A percentile compares a stretch with the other conserved stretches of the same genome.
phyloP scores from a whole-genome alignment of 2,797 vertebrate genomes.

The Hylomyscus alleni region DNA sequence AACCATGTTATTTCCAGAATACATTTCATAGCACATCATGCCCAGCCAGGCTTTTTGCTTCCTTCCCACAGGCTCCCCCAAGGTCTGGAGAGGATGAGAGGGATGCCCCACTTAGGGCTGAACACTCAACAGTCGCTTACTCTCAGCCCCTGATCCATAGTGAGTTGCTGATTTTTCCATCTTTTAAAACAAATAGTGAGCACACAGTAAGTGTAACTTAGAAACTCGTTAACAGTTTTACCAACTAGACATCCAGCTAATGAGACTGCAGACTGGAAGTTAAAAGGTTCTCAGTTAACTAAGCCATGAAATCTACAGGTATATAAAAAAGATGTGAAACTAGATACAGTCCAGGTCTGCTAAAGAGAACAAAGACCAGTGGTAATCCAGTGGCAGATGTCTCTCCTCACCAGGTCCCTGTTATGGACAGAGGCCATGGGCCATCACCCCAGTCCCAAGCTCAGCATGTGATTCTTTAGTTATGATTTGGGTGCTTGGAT shows the following conservation, averaged over 20 bases:
- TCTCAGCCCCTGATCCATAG: not conserved
- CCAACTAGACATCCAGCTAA: not conserved
- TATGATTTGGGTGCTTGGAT: not conserved
- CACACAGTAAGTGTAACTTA: not conserved
- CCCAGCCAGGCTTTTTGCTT: not conserved
- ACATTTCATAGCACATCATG: not conserved
- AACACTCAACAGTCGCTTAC: not conserved
- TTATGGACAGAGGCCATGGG: not conserved
- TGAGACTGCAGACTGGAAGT: not conserved
- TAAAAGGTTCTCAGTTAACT: not conserved
- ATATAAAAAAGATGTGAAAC: not conserved
- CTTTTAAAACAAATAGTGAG: not conserved
- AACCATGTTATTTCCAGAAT: not conserved
- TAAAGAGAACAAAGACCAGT: not conserved
- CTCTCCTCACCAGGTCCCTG: too few species aligned
- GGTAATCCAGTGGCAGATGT: not conserved
- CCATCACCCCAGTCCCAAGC: not conserved
- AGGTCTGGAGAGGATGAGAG: not conserved
- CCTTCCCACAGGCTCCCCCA: not conserved
- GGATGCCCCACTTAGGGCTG: not conserved
- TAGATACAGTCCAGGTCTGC: not conserved
- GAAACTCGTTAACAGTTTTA: not conserved
- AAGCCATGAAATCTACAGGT: not conserved
- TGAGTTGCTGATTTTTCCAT: not conserved
- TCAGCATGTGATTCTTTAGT: not conserved